phyloP scores from a whole-genome alignment of 2,113 vertebrate genomes.

The Amblyopsis rosae region DNA sequence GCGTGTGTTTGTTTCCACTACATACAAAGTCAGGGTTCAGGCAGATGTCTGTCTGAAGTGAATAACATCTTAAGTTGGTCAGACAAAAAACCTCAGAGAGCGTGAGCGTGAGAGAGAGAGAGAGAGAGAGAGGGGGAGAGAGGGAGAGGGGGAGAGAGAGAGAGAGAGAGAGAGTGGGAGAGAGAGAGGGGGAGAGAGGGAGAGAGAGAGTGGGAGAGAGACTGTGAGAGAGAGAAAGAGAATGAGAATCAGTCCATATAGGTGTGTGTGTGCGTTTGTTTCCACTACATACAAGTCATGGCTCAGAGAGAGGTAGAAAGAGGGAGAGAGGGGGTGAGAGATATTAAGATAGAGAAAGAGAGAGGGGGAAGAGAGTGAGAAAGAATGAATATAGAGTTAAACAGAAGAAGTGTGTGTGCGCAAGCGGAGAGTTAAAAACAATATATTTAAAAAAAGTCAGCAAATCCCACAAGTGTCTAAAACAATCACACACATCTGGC shows the following conservation, averaged over 20 bases:
- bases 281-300: too few species aligned
- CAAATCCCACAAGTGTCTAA: conserved; percentile 7
- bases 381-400: too few species aligned
- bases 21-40: too few species aligned
- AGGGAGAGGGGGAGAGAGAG: not conserved
- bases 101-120: conserved; percentile 1
- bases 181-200: not conserved
- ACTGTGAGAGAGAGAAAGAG: conserved; percentile 7
- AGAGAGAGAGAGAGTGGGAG: conserved; percentile 4
- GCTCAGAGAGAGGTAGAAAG: not conserved
- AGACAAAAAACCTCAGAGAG: not conserved
- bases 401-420: not conserved
- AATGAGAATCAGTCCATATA: too few species aligned
- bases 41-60: too few species aligned
- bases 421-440: too few species aligned
- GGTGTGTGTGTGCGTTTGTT: too few species aligned
- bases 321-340: not conserved
- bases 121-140: conserved; percentile 7
- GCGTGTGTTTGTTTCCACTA: too few species aligned
- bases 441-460: not conserved
- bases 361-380: not conserved
- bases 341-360: not conserved
- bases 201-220: not conserved
- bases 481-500: conserved; percentile 9
- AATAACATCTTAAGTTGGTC: not conserved